phyloP scores from a whole-genome alignment of 2,113 vertebrate species.

The Bujurquina vittata region DNA sequence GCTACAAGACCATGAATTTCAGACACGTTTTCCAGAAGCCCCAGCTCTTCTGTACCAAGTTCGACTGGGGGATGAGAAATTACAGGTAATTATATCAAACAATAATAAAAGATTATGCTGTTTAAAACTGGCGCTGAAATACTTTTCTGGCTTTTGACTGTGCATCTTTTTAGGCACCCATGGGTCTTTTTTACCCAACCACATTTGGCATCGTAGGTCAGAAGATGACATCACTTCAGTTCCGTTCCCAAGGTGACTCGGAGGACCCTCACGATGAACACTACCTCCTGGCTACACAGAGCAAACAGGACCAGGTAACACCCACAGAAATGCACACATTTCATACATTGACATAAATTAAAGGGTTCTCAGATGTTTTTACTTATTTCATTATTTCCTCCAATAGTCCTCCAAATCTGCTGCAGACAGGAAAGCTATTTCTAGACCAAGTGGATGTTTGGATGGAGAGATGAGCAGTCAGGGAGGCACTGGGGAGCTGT shows the following conservation, averaged over 20 bases:
- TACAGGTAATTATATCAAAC: slow-evolving; percentile 83
- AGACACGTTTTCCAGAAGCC: slow-evolving; percentile 92
- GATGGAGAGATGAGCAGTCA: slow-evolving; percentile 89
- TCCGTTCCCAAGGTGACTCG: slow-evolving; percentile 92
- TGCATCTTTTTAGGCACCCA: slow-evolving; percentile 85
- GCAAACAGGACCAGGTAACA: slow-evolving; percentile 96
- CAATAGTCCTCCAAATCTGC: slow-evolving; percentile 91
- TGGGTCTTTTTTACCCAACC: slow-evolving; percentile 96
- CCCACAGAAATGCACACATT: not conserved
- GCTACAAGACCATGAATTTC: slow-evolving; percentile 96
- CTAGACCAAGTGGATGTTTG: slow-evolving; percentile 84
- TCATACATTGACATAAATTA: not conserved
- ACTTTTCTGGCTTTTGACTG: not conserved
- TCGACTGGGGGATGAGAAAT: slow-evolving; percentile 94
- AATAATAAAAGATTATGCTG: not conserved
- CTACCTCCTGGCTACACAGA: slow-evolving; percentile 94
- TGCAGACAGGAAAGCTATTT: slow-evolving; percentile 87
- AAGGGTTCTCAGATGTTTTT: not conserved
- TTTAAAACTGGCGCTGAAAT: not conserved
- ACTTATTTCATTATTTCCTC: slow-evolving; percentile 1
- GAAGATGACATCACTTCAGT: slow-evolving; percentile 94
- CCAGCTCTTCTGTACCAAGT: slow-evolving; percentile 93
- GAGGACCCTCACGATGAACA: slow-evolving; percentile 98
- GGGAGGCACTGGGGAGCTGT: slow-evolving; percentile 77
- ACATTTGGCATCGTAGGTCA: slow-evolving; percentile 97